Percentiles rank a stretch among this genome's conserved stretches.
Conservation (phyloP, 2,113 vertebrate genomes). For the Rhynchopsitta pachyrhyncha region DNA sequence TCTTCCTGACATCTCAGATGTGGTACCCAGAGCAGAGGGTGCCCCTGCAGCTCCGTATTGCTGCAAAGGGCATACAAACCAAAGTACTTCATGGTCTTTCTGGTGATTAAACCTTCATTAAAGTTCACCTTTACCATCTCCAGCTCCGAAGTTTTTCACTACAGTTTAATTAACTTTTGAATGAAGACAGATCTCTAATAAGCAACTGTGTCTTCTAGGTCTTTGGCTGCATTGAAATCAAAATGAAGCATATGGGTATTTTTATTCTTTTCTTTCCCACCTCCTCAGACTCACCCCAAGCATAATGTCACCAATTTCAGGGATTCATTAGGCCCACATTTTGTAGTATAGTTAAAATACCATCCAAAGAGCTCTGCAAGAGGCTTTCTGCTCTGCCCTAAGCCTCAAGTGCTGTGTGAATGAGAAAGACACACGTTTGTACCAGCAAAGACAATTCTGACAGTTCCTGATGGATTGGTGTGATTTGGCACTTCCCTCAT, state of each 20-base stretch:
- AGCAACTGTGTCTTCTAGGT: neutral
- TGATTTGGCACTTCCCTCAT: neutral
- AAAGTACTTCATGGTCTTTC: neutral
- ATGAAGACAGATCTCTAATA: neutral
- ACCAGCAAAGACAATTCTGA: neutral
- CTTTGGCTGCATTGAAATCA: neutral
- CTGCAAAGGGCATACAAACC: neutral
- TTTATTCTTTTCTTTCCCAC: neutral
- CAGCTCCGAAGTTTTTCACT: neutral
- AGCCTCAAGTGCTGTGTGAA: neutral
- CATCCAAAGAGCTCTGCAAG: neutral
- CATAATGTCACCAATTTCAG: neutral
- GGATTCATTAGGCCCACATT: neutral
- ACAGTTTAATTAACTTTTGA: neutral
- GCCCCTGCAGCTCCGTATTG: neutral
- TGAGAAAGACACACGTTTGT: neutral
- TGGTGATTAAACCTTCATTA: neutral
- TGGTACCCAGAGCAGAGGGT: neutral
- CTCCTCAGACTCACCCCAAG: neutral
- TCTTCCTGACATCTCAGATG: neutral
- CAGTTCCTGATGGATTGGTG: neutral
- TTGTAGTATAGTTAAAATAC: neutral
- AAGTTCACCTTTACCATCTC: neutral
- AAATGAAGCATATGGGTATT: neutral
- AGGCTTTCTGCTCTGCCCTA: neutral